phyloP scores from a whole-genome alignment of 2,113 vertebrate genomes.

The Gymnorhina tibicen region DNA sequence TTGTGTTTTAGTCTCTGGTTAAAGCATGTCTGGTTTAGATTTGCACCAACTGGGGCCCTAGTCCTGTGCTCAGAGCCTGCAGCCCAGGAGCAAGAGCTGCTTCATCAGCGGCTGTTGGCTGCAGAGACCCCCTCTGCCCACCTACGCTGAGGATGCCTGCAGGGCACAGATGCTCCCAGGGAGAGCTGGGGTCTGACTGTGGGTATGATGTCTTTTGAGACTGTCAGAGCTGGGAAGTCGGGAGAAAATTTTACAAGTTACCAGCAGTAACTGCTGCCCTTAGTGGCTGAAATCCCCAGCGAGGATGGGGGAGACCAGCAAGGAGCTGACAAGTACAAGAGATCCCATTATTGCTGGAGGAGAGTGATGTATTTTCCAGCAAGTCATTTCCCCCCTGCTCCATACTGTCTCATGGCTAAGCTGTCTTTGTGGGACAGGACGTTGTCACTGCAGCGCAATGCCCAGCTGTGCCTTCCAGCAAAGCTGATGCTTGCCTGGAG shows the following conservation, averaged over 20 bases:
- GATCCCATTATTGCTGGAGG: background rate
- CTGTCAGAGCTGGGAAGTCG: background rate
- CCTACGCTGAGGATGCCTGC: rapidly evolving
- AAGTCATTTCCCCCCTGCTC: background rate
- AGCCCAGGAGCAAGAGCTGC: background rate
- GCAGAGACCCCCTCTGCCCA: background rate
- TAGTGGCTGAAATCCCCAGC: background rate
- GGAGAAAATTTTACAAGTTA: background rate
- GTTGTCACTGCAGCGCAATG: background rate
- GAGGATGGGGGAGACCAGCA: background rate
- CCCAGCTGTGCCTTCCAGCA: background rate
- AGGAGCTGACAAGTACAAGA: background rate
- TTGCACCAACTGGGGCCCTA: background rate
- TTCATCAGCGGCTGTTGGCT: background rate
- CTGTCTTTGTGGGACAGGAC: background rate
- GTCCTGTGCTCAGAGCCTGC: background rate
- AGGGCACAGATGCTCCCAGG: background rate
- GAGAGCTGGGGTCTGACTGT: background rate
- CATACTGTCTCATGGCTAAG: background rate
- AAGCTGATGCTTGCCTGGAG: background rate
- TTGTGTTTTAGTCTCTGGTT: background rate
- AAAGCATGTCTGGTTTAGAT: slow-evolving; percentile 7
- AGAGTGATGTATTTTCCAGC: background rate
- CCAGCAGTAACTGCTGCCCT: background rate
- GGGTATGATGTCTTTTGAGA: background rate